phyloP scores from a whole-genome alignment of 2,113 vertebrate genomes.

The Ellobius talpinus region DNA sequence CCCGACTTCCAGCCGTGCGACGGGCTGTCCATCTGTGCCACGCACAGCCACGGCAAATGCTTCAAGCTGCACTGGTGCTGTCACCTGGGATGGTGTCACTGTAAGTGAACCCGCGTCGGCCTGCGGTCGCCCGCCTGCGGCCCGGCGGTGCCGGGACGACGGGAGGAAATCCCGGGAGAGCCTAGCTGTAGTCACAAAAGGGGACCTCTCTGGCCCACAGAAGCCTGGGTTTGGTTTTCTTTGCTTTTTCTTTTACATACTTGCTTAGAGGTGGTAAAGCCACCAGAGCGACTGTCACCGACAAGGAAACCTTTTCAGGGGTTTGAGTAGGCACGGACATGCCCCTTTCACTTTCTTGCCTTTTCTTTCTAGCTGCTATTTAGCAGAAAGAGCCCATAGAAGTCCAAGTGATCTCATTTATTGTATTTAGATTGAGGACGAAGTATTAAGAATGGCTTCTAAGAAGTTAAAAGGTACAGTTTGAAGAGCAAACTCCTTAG shows the following conservation, averaged over 20 bases:
- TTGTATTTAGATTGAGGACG: slow-evolving; percentile 7
- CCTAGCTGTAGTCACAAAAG: neutral
- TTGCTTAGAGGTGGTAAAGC: neutral
- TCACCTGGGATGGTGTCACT: slow-evolving; percentile 99
- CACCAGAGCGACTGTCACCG: neutral
- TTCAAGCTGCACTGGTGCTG: slow-evolving; percentile 99
- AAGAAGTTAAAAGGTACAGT: slow-evolving; percentile 69
- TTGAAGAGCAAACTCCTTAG: slow-evolving; percentile 25
- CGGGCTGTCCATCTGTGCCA: slow-evolving; percentile 97
- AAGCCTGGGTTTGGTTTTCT: neutral
- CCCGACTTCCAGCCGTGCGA: slow-evolving; percentile 99
- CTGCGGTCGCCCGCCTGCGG: neutral
- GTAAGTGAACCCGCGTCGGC: slow-evolving; percentile 89
- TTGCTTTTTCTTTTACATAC: neutral
- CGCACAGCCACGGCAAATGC: slow-evolving; percentile 99
- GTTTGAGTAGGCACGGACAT: neutral
- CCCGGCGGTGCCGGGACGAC: slow-evolving; percentile 49
- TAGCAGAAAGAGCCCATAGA: slow-evolving; percentile 24
- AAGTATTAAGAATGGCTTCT: slow-evolving; percentile 8
- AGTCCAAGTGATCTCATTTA: neutral
- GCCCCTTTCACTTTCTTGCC: neutral
- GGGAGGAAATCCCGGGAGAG: neutral
- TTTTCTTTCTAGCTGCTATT: neutral
- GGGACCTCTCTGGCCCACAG: neutral
- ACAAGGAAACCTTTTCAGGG: neutral